phyloP scores from a whole-genome alignment of 2,797 vertebrate genomes.

The Sorex maritimensis region DNA sequence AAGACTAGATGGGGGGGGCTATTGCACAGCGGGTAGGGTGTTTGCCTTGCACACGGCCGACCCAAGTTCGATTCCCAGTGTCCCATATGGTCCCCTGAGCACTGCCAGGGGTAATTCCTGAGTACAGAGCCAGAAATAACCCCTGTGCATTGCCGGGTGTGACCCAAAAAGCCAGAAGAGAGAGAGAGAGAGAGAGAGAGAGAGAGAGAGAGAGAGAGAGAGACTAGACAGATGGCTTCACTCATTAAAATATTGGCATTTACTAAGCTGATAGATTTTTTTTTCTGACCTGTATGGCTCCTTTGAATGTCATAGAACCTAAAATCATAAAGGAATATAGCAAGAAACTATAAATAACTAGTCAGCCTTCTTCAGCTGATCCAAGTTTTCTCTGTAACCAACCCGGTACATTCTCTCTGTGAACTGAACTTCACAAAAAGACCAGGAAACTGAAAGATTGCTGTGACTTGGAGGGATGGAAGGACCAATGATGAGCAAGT shows the following conservation, averaged over 20 bases:
- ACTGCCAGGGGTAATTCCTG: too few species aligned
- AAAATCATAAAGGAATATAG: neutral
- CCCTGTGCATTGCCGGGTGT: too few species aligned
- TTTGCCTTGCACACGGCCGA: too few species aligned
- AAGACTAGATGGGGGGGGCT: neutral
- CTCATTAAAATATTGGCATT: neutral
- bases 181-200: too few species aligned
- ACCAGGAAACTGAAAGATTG: neutral
- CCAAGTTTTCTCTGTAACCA: neutral
- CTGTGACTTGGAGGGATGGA: neutral
- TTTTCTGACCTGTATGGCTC: neutral
- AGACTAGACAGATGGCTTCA: neutral
- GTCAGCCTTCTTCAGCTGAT: fast-evolving
- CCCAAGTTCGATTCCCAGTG: too few species aligned
- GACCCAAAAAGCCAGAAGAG: too few species aligned
- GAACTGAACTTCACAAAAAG: neutral
- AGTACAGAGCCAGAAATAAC: too few species aligned
- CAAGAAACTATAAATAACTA: neutral
- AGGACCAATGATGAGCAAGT: neutral
- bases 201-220: too few species aligned
- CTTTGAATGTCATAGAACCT: neutral
- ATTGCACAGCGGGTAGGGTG: too few species aligned
- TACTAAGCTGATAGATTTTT: neutral
- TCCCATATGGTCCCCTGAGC: too few species aligned
- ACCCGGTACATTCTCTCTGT: neutral